phyloP scores from a whole-genome alignment of 2,113 vertebrate species.

The Chionodraco myersi region DNA sequence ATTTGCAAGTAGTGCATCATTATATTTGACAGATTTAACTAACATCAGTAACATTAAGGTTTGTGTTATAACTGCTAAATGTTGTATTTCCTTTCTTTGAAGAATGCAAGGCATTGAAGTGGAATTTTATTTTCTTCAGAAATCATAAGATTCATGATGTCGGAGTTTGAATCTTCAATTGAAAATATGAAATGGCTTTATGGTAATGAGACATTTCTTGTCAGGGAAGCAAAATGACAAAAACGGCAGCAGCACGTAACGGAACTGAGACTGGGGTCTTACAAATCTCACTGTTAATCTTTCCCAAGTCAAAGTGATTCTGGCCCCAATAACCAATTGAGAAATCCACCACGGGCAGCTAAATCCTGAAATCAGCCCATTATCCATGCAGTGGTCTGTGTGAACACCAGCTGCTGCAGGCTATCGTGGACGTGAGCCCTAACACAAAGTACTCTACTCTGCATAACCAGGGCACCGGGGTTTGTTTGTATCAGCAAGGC shows the following conservation, averaged over 20 bases:
- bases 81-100: background rate
- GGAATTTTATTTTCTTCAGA: background rate
- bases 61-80: background rate
- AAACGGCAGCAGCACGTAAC: constrained; percentile 25
- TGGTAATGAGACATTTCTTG: constrained; percentile 46
- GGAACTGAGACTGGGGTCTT: constrained; percentile 25
- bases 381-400: constrained; percentile 85
- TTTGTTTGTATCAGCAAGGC: constrained; percentile 44
- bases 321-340: constrained; percentile 62
- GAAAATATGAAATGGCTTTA: constrained; percentile 52
- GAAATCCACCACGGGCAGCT: constrained; percentile 80
- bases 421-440: constrained; percentile 71
- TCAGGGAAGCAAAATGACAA: constrained; percentile 27
- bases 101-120: constrained; percentile 3
- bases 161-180: constrained; percentile 34
- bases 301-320: constrained; percentile 64
- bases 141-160: constrained; percentile 13
- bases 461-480: constrained; percentile 45
- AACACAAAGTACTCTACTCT: constrained; percentile 71
- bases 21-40: constrained; percentile 12
- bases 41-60: background rate
- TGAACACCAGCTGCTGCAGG: constrained; percentile 81
- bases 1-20: constrained; percentile 16
- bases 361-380: constrained; percentile 80
- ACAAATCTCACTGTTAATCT: constrained; percentile 59